Percentiles rank a stretch among this genome's conserved stretches.
These are phyloP conservation scores for Cryptus armator DNA, from an alignment of 2,888 invertebrate genomes.

Conservation along the genomic window DNA sequence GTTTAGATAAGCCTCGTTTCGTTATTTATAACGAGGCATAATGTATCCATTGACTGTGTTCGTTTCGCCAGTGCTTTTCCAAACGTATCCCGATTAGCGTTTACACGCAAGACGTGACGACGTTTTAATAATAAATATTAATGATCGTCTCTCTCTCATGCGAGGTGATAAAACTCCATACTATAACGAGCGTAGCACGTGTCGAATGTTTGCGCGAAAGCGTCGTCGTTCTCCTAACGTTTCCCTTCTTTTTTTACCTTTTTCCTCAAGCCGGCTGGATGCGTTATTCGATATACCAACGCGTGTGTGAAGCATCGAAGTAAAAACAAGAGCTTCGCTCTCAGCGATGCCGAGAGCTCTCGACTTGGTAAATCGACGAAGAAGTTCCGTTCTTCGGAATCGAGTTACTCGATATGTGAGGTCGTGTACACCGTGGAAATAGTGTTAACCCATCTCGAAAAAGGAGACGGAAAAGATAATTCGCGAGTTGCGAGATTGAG, in stretches of 20 bases:
- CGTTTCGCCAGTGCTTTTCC: not conserved
- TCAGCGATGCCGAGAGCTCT: not conserved
- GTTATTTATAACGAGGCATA: not conserved
- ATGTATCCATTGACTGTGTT: not conserved
- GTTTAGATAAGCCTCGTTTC: not conserved
- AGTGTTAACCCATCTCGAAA: not conserved
- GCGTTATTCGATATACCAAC: conserved; percentile 43
- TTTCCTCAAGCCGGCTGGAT: conserved; percentile 13
- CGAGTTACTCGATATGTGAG: not conserved
- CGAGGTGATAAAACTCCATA: conserved; percentile 53
- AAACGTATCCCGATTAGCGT: conserved; percentile 20
- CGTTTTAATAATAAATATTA: conserved; percentile 63
- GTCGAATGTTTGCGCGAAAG: conserved; percentile 60
- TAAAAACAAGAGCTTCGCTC: conserved; percentile 10
- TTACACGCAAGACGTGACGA: conserved; percentile 18
- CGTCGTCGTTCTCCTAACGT: conserved; percentile 36
- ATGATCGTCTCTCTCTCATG: conserved; percentile 54
- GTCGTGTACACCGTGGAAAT: not conserved
- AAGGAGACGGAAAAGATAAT: not conserved
- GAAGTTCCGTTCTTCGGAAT: conserved; percentile 6
- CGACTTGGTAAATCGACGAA: not conserved
- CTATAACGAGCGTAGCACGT: conserved; percentile 60
- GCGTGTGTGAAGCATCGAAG: conserved; percentile 15
- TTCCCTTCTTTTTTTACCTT: not conserved
- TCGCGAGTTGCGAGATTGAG: not conserved